These are phyloP conservation scores for Caenorhabditis auriculariae DNA, from an alignment of 2,888 invertebrate genomes.

Conservation along the genomic window DNA sequence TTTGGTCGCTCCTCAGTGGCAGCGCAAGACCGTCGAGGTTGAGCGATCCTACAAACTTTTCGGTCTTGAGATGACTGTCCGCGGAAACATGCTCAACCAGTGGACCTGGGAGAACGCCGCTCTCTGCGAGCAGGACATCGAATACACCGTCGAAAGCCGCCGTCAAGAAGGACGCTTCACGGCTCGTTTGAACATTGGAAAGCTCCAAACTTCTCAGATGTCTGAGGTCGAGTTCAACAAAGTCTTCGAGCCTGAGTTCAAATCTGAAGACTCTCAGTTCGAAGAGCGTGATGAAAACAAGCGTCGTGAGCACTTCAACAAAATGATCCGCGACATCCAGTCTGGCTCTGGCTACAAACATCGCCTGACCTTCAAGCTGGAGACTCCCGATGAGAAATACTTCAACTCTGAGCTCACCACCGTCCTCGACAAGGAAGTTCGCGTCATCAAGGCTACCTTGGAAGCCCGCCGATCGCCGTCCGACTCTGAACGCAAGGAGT, in stretches of 20 bases:
- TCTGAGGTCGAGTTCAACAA: conserved; percentile 16
- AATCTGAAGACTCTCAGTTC: conserved; percentile 5
- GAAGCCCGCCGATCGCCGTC: conserved; percentile 22
- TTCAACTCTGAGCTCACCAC: conserved; percentile 23
- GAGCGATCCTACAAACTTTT: conserved; percentile 18
- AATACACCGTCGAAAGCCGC: conserved; percentile 30
- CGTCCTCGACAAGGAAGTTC: conserved; percentile 17
- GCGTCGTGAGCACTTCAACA: conserved; percentile 26
- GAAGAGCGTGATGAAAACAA: conserved; percentile 8
- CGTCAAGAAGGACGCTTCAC: conserved; percentile 24
- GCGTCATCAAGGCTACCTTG: conserved; percentile 22
- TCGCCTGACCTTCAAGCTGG: conserved; percentile 15
- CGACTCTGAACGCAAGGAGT: conserved; percentile 33
- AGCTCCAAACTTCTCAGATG: conserved; percentile 11
- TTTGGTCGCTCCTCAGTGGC: conserved; percentile 29
- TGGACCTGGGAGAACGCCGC: conserved; percentile 24
- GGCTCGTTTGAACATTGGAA: conserved; percentile 9
- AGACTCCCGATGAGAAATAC: conserved; percentile 17
- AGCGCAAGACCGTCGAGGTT: conserved; percentile 26
- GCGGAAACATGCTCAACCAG: conserved; percentile 33
- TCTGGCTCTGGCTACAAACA: conserved; percentile 17
- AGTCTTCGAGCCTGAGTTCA: conserved; percentile 31
- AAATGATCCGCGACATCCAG: conserved; percentile 24
- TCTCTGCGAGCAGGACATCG: conserved; percentile 47
- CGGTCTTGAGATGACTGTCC: conserved; percentile 35